Conservation (phyloP, 2,888 invertebrate genomes). For the Ochropacha duplaris region DNA sequence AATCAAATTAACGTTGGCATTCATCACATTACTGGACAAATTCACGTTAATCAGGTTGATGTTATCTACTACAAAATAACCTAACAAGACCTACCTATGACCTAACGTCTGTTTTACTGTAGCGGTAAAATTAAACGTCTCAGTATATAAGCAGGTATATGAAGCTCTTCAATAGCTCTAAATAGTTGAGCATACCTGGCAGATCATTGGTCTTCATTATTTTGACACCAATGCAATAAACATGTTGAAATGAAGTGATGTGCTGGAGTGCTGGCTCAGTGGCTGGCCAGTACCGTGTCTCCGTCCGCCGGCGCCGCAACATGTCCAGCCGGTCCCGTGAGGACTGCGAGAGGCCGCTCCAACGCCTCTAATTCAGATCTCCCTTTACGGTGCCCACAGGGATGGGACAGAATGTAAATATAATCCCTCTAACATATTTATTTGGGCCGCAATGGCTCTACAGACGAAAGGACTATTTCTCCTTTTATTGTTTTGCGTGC, state of each 20-base stretch:
- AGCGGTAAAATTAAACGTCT: too few relatives aligned
- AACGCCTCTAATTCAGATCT: slow-evolving; percentile 28
- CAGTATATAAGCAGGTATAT: too few relatives aligned
- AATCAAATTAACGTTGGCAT: neutral
- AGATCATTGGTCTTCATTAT: slow-evolving; percentile 67
- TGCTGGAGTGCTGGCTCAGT: slow-evolving; percentile 45
- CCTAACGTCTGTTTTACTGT: too few relatives aligned
- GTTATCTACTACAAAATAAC: too few relatives aligned
- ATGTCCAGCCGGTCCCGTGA: slow-evolving; percentile 46
- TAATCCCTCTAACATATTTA: slow-evolving; percentile 57
- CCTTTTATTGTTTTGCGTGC: slow-evolving; percentile 65
- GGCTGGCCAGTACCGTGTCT: slow-evolving; percentile 12
- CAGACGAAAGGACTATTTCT: slow-evolving; percentile 58
- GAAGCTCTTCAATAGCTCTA: neutral
- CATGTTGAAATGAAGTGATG: slow-evolving; percentile 52
- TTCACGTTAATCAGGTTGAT: too few relatives aligned
- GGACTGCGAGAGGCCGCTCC: slow-evolving; percentile 34
- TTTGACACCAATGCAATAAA: slow-evolving; percentile 71
- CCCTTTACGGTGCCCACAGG: slow-evolving; percentile 49
- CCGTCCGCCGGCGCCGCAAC: slow-evolving; percentile 36
- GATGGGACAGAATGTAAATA: slow-evolving; percentile 71
- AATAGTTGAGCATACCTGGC: slow-evolving; percentile 41
- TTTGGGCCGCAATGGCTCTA: slow-evolving; percentile 72
- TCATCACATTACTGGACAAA: too few relatives aligned
- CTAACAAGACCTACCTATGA: too few relatives aligned